Base-by-base conservation (phyloP, 2,797 vertebrate species). In the Gymnocypris eckloni region DNA sequence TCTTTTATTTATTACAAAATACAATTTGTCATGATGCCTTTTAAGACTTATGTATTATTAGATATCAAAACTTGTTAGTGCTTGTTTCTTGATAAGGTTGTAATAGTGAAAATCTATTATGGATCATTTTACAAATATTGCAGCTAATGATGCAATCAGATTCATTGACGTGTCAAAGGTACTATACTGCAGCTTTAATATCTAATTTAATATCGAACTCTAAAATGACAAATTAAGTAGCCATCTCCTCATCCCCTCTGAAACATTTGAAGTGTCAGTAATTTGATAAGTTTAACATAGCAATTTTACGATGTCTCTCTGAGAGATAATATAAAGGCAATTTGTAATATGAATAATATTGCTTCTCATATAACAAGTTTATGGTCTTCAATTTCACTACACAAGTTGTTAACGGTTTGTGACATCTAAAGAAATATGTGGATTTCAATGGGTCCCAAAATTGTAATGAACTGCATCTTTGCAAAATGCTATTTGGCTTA, bases 301-400 rank as follows among this genome's bases (percentile, higher is more conserved):
- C 18, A 1, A 56, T 81, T 81, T 71, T 54, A 70, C 3, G 0
- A 56, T 25, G 22, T 37, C 66, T 54, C 48, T 41, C 45, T 37
- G 48, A 70, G 48, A 70, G 66, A 81, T 12, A 64, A 79, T 79
- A 79, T 48, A 79, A 66, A 79, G 28, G 13, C 61, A 67, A 70
- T 81, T 81, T 54, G 33, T 8, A 54, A 12, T 33, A 71, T 56
- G 18, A 81, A 81, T 81, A 71, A 56, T 70, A 71, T 39, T 71
- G 50, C 50, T 56, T 56, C 33, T 56, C 33, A 25, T 52, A 81
- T 43, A 71, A 64, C 12, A 71, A 28, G 22, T 56, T 71, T 43
- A 82, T 71, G 33, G 80, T 56, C 22, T 71, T 56, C 18, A 9
- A 43, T 71, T 82, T 82, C 71, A 81, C 48, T 41, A 25, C 33